Evolutionary conservation across 2,113 vertebrate species (phyloP).

Genomic region (Dolichotis patagonum): DNA sequence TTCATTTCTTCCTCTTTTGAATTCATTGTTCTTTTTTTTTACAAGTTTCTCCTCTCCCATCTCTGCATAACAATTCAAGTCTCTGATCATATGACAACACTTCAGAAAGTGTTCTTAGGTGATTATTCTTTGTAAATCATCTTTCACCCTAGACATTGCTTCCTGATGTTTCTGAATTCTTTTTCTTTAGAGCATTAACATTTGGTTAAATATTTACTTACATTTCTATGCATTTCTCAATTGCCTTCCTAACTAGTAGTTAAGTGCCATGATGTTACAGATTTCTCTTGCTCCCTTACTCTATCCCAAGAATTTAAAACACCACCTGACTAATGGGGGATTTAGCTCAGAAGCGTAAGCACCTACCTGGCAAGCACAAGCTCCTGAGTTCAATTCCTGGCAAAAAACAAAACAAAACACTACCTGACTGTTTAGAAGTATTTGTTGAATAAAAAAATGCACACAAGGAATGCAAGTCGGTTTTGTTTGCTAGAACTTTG

Average conservation of each 20-base stretch:
- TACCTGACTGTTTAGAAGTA: not conserved
- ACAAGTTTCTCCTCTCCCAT: not conserved
- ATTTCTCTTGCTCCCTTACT: not conserved
- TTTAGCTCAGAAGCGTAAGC: too few relatives aligned
- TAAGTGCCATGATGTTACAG: not conserved
- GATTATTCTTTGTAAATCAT: not conserved
- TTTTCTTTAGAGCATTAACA: not conserved
- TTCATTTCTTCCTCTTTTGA: not conserved
- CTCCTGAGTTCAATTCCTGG: too few relatives aligned
- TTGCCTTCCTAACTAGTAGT: not conserved
- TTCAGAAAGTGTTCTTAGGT: not conserved
- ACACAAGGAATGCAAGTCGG: not conserved
- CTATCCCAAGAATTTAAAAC: not conserved
- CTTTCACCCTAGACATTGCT: not conserved
- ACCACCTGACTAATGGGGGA: not conserved
- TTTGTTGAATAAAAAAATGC: conserved; percentile 8
- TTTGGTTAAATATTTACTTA: not conserved
- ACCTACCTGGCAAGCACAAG: too few relatives aligned
- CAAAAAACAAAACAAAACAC: too few relatives aligned
- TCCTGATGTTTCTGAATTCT: not conserved
- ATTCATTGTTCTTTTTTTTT: not conserved
- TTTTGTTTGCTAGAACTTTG: not conserved
- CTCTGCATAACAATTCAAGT: not conserved
- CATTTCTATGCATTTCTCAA: not conserved
- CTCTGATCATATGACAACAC: not conserved